Conservation (phyloP, 2,888 invertebrate genomes). For the Nomada fabriciana region DNA sequence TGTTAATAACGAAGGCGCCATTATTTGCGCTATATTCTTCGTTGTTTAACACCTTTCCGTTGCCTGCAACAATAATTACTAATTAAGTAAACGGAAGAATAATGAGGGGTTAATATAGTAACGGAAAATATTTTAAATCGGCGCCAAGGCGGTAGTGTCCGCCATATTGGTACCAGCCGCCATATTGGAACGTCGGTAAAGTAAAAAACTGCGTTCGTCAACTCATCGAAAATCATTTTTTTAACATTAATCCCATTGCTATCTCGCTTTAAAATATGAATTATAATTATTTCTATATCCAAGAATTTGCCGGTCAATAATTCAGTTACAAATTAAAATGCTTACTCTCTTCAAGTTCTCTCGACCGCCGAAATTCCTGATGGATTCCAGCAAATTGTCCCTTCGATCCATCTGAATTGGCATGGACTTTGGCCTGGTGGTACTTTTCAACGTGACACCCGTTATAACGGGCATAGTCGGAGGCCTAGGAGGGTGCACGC, state of each 20-base stretch:
- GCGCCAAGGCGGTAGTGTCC: too few species aligned
- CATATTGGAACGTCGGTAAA: too few species aligned
- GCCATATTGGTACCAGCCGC: too few species aligned
- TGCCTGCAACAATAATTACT: slow-evolving; percentile 54
- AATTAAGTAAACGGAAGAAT: not conserved
- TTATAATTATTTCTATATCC: not conserved
- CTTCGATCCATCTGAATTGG: slow-evolving; percentile 86
- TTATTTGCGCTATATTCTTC: not conserved
- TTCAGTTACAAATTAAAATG: slow-evolving; percentile 18
- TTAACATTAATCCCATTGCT: not conserved
- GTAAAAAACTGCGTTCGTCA: too few species aligned
- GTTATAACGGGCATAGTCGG: slow-evolving; percentile 82
- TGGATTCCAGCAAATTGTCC: slow-evolving; percentile 89
- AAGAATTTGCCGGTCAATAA: too few species aligned
- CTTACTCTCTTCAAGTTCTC: slow-evolving; percentile 78
- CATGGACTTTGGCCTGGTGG: slow-evolving; percentile 75
- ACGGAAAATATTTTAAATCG: too few species aligned
- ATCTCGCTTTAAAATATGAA: not conserved
- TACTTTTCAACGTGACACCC: slow-evolving; percentile 80
- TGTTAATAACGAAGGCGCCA: not conserved
- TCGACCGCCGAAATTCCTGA: slow-evolving; percentile 88
- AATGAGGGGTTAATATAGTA: not conserved
- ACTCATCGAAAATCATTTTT: not conserved
- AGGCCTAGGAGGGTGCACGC: slow-evolving; percentile 67
- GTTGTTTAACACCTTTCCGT: slow-evolving; percentile 41